Evolutionary conservation across 2,113 vertebrate genomes (phyloP).

Genomic region (Oncorhynchus mykiss): DNA sequence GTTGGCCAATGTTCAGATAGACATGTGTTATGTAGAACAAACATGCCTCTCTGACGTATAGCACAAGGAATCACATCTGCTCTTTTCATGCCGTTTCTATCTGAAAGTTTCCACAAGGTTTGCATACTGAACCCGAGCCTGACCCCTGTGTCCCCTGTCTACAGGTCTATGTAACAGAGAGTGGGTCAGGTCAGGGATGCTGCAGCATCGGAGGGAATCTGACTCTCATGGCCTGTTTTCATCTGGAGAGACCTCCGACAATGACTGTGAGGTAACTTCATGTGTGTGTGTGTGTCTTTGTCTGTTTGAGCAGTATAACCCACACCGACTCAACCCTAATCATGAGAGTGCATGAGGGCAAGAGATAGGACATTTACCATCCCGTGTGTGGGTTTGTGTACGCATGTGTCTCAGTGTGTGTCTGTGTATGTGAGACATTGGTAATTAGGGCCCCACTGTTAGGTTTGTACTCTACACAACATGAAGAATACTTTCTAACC

Average conservation of each 20-base stretch:
- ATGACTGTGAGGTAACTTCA: constrained; percentile 71
- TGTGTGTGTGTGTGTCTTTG: not conserved
- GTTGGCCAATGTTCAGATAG: too few relatives aligned
- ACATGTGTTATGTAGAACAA: too few relatives aligned
- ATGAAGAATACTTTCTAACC: not conserved
- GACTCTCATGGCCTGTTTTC: constrained; percentile 66
- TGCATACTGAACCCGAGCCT: too few relatives aligned
- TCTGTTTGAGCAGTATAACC: not conserved
- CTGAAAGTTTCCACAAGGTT: too few relatives aligned
- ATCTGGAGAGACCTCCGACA: constrained; percentile 67
- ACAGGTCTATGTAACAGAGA: constrained; percentile 49
- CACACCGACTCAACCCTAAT: too few relatives aligned
- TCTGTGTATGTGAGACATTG: not conserved
- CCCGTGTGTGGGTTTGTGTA: not conserved
- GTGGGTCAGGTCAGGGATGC: constrained; percentile 52
- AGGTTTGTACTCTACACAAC: not conserved
- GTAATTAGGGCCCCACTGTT: not conserved
- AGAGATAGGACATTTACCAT: too few relatives aligned
- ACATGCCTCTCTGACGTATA: too few relatives aligned
- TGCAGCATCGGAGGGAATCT: constrained; percentile 51
- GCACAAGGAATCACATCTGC: too few relatives aligned
- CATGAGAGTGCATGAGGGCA: too few relatives aligned
- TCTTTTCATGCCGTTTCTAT: too few relatives aligned
- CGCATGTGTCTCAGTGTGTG: not conserved
- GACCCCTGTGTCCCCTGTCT: not conserved